Evolutionary conservation across 2,888 invertebrate species (phyloP).

Genomic region (Melanotus villosus): DNA sequence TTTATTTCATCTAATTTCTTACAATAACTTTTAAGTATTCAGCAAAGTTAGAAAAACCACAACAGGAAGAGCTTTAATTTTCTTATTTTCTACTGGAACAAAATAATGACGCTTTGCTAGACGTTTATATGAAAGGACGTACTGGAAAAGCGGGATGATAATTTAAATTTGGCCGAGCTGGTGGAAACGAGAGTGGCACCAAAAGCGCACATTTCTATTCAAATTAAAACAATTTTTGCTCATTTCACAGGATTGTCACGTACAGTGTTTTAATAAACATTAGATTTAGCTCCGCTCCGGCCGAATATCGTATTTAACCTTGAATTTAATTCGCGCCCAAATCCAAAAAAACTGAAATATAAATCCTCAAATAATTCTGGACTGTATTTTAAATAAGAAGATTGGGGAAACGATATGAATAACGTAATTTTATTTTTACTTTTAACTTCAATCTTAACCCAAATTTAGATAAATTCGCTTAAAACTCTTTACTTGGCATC

Average conservation of each 20-base stretch:
- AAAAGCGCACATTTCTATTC: constrained; percentile 11
- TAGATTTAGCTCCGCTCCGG: neutral
- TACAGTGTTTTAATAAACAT: constrained; percentile 20
- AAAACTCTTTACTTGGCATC: too few relatives aligned
- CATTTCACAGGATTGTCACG: constrained; percentile 17
- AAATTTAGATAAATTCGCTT: too few relatives aligned
- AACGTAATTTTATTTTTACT: too few relatives aligned
- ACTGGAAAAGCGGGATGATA: constrained; percentile 4
- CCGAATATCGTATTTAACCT: too few relatives aligned
- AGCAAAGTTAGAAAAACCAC: neutral
- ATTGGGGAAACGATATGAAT: too few relatives aligned
- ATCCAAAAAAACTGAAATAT: too few relatives aligned
- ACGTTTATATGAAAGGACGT: constrained; percentile 8
- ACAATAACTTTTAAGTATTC: constrained; percentile 12
- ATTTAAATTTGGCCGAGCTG: constrained; percentile 11
- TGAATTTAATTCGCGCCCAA: too few relatives aligned
- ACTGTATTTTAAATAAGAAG: too few relatives aligned
- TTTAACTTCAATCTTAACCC: too few relatives aligned
- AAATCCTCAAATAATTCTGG: too few relatives aligned
- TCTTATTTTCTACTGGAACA: neutral
- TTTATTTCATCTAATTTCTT: constrained; percentile 14
- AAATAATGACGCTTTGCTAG: neutral
- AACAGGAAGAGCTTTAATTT: neutral
- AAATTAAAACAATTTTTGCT: constrained; percentile 19
- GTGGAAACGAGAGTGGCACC: constrained; percentile 6